These are phyloP conservation scores for Plecotus auritus DNA, from an alignment of 2,113 vertebrate species.

Conservation along the genomic window DNA sequence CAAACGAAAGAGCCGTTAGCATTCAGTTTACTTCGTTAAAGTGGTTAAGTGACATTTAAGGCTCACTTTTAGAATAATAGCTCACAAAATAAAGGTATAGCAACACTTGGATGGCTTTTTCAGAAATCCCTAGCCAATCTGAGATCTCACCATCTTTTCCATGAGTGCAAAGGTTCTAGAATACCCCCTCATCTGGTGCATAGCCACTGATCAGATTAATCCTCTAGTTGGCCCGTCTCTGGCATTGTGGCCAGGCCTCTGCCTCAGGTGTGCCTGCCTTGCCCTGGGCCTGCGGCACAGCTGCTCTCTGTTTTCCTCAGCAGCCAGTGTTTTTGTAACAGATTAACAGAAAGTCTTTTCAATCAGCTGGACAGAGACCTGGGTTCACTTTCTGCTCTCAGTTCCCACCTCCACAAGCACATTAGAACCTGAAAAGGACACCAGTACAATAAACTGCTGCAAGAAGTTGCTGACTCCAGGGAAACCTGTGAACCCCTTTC, in stretches of 20 bases:
- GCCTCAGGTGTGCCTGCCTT: neutral
- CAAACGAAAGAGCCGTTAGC: neutral
- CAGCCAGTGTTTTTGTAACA: neutral
- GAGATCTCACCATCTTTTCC: too few species aligned
- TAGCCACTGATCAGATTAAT: neutral
- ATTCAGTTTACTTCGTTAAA: neutral
- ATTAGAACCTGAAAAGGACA: conserved; percentile 26
- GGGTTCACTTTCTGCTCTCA: neutral
- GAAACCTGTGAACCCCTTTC: neutral
- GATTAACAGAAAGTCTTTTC: neutral
- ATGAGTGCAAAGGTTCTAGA: neutral
- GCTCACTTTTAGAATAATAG: conserved; percentile 21
- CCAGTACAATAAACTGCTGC: conserved; percentile 9
- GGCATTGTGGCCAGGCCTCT: neutral
- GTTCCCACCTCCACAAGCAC: neutral
- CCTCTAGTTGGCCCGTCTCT: neutral
- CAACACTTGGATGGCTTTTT: neutral
- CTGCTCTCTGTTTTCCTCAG: neutral
- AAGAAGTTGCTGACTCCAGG: conserved; percentile 11
- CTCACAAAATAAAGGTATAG: neutral
- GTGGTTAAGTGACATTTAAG: neutral
- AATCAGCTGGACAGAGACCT: neutral
- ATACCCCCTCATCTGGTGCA: neutral
- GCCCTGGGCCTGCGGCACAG: neutral
- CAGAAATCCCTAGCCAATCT: neutral